phyloP scores from a whole-genome alignment of 2,797 vertebrate species.

The Oryzias dopingdopingensis region DNA sequence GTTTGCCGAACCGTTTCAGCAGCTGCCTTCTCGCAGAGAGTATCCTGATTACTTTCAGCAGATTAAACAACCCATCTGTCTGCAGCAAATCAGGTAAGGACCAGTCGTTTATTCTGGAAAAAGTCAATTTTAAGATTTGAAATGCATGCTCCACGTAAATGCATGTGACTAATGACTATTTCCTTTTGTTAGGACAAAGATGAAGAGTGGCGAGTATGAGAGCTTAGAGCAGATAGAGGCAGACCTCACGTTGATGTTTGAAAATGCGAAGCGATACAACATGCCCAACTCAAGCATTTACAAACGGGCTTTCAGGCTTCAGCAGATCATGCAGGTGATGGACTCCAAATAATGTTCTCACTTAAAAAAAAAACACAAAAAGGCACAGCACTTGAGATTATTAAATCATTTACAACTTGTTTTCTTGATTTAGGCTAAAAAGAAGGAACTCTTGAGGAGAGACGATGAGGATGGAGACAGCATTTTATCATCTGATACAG shows the following conservation, averaged over 20 bases:
- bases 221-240: conserved; percentile 90
- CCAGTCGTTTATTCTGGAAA: neutral
- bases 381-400: neutral
- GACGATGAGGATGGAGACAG: conserved; percentile 95
- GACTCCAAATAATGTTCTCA: conserved; percentile 1
- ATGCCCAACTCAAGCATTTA: conserved; percentile 97
- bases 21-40: conserved; percentile 93
- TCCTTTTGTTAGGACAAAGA: conserved; percentile 81
- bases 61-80: conserved; percentile 91
- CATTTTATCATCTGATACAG: conserved; percentile 92
- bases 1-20: conserved; percentile 93
- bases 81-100: conserved; percentile 91
- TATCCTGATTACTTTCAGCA: conserved; percentile 99
- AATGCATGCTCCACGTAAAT: neutral
- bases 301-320: conserved; percentile 94
- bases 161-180: neutral
- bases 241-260: conserved; percentile 95
- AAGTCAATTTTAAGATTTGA: neutral
- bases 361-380: neutral
- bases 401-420: neutral
- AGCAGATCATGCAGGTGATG: conserved; percentile 93
- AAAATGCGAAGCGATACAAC: conserved; percentile 98
- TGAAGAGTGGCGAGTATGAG: conserved; percentile 95
- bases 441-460: conserved; percentile 88
- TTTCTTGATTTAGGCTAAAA: conserved; percentile 83